Base-by-base conservation (phyloP, 1,140 invertebrate genomes). In the Dreissena rostriformis region DNA sequence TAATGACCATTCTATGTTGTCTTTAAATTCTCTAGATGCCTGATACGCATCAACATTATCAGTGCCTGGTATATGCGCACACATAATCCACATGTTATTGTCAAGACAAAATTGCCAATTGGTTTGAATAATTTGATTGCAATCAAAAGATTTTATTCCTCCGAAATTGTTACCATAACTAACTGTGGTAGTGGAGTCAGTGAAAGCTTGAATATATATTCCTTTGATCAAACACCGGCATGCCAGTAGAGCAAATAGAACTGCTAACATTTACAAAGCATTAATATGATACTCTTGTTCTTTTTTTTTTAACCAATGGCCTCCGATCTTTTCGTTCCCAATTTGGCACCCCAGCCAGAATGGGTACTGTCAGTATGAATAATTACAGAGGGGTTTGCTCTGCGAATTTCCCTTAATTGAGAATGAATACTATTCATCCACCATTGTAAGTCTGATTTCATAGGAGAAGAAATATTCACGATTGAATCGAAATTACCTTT, bases 361-460 rank as follows among this genome's bases (percentile, higher is more conserved):
- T 17, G 10, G 7, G 65, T 51, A 6, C 29, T 66, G 71, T 80
- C 77, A 49, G 66, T 15, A 12, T 14, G 10, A n/a, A 80, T 55
- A 10, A 52, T 80, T 22, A 71, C 17, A 12, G 70, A 63, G 7
- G 66, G 11, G 24, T 14, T 19, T 10, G 49, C 77, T n/a, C 49
- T 65, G 6, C 5, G 7, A 49, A 80, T 71, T 7, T 52, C 6
- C 28, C 49, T 70, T 39, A 11, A 29, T 39, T 29, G 5, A 22
- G 6, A 28, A 7, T 12, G 39, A 51, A 80, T 12, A 26, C 53
- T 49, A 51, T 68, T 28, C 15, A 80, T 51, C 66, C 77, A 82
- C 79, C 79, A 72, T 49, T 49, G 8, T 72, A 51, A 39, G 8
- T 80, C 77, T 8, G 14, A 5, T 71, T 55, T 80, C 77, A 66